Evolutionary conservation across 2,113 vertebrate genomes (phyloP), one percentile per base, ranked within the genome.

Genomic region (Chaenogobius annularis): DNA sequence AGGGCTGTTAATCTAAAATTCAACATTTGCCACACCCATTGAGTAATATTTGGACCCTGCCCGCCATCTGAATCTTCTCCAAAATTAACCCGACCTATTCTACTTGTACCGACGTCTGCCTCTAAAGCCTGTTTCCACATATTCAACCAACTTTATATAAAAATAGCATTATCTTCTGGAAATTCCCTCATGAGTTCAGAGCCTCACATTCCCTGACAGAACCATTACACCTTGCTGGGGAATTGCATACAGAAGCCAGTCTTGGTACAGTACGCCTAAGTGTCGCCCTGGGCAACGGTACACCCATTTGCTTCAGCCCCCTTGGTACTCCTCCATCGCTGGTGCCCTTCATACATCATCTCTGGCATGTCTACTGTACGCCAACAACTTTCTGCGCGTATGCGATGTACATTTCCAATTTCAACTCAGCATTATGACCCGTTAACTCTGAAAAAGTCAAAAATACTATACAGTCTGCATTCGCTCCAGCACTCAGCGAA

Each of bases 281-380:
- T 81, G 43, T 70, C 72, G 82, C 82, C 75, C 26, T 44, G 63
- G 80, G 78, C 83, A 77, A 66, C 46, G 69, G 48, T 64, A 47
- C 58, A 58, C 58, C 69, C 71, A 68, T 82, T 82, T 75, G 75
- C 68, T 74, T 79, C 50, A 82, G 52, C 64, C 70, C 72, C 66
- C 63, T 68, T 64, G 75, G 54, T 75, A 74, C 69, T 50, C 63
- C 73, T 44, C 52, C 43, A 59, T 79, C 69, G 70, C 70, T 54
- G 65, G 70, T 78, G 37, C 71, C 59, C 50, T 68, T 75, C 74
- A 78, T 86, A 63, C 69, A 85, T 85, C 83, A 78, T 83, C 56
- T 61, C 62, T 79, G 88, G 69, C 78, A 82, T 83, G 69, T 87
- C 70, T 77, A 72, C 35, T 59, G 61, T 80, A 62, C 35, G 70